Conservation (phyloP, 2,888 invertebrate genomes). For the Adineta ricciae region DNA sequence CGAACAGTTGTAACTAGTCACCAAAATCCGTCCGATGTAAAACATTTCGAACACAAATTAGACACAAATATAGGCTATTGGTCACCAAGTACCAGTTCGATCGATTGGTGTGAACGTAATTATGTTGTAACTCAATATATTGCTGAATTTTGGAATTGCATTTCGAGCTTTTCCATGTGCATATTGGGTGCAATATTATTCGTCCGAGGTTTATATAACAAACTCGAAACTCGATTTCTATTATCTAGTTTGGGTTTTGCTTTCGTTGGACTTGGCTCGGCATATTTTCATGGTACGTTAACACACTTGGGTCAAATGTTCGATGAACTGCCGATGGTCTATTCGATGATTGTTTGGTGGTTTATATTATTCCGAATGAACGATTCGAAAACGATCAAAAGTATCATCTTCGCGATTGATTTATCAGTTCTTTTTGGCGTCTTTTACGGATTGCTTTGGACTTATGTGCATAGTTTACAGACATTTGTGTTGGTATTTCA, state of each 20-base stretch:
- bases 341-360: conserved; percentile 8
- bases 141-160: conserved; percentile 11
- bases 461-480: background rate
- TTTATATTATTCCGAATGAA: conserved; percentile 5
- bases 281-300: conserved; percentile 5
- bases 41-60: background rate
- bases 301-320: background rate
- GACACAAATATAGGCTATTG: conserved; percentile 9
- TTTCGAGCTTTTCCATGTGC: background rate
- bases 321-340: background rate
- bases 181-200: background rate
- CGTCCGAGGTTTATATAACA: background rate
- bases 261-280: background rate
- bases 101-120: conserved; percentile 14
- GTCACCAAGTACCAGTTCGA: background rate
- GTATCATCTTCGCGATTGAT: background rate
- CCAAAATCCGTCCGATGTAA: background rate
- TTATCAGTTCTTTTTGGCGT: background rate
- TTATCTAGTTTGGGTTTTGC: background rate
- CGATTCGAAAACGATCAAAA: background rate
- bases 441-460: background rate
- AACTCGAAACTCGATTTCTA: background rate
- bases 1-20: background rate
- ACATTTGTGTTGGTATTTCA: background rate
- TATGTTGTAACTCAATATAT: conserved; percentile 4